phyloP scores from a whole-genome alignment of 2,797 vertebrate species.

The Vireo griseus region DNA sequence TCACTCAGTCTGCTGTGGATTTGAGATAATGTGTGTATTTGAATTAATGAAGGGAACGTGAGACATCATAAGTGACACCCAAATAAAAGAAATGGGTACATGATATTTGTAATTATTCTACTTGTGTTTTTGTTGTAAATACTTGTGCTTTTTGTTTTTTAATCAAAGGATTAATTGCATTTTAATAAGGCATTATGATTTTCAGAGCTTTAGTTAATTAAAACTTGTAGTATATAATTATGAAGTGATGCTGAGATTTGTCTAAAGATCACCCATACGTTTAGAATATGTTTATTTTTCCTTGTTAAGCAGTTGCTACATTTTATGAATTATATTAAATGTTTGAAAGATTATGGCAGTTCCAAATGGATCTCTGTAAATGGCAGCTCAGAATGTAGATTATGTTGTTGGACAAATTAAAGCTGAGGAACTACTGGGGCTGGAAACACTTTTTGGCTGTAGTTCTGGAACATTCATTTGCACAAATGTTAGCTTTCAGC shows the following conservation, averaged over 20 bases:
- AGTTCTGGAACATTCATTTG: slow-evolving; percentile 11
- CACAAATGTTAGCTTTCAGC: slow-evolving; percentile 50
- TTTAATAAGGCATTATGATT: slow-evolving; percentile 99
- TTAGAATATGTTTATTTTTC: slow-evolving; percentile 78
- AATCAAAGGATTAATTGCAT: slow-evolving; percentile 99
- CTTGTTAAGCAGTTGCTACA: slow-evolving; percentile 66
- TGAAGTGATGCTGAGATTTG: slow-evolving; percentile 85
- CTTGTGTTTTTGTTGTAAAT: slow-evolving; percentile 99
- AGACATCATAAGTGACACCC: slow-evolving; percentile 99
- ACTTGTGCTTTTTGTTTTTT: slow-evolving; percentile 99
- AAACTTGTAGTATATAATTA: slow-evolving; percentile 87
- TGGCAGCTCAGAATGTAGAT: slow-evolving; percentile 28
- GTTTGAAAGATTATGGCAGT: slow-evolving; percentile 49
- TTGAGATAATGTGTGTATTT: slow-evolving; percentile 99
- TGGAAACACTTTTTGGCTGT: slow-evolving; percentile 51
- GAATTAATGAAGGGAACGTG: slow-evolving; percentile 98
- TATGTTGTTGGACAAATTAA: slow-evolving; percentile 52
- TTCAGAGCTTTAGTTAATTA: slow-evolving; percentile 87
- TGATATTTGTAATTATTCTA: slow-evolving; percentile 99
- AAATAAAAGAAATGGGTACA: slow-evolving; percentile 99
- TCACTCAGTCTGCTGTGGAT: slow-evolving; percentile 99
- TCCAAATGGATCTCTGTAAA: slow-evolving; percentile 65
- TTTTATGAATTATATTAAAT: slow-evolving; percentile 57
- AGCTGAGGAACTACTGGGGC: not conserved
- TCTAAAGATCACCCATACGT: slow-evolving; percentile 83